These are phyloP conservation scores for Polyommatus icarus DNA, from an alignment of 2,888 invertebrate species.

Conservation along the genomic window DNA sequence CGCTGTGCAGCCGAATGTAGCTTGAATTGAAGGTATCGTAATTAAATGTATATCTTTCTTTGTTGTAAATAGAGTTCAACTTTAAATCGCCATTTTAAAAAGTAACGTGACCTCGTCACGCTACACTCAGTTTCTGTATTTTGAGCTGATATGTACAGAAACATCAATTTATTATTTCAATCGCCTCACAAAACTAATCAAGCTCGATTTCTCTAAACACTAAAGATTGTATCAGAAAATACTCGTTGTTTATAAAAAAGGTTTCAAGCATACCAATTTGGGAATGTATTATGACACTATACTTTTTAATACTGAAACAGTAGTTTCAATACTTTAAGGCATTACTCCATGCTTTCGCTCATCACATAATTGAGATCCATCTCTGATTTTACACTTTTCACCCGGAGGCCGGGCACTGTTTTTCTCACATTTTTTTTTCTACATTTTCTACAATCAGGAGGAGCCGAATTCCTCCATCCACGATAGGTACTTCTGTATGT, in stretches of 20 bases:
- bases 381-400: slow-evolving; percentile 26
- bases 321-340: slow-evolving; percentile 54
- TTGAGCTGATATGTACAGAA: slow-evolving; percentile 20
- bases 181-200: slow-evolving; percentile 11
- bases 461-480: slow-evolving; percentile 99
- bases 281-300: slow-evolving; percentile 52
- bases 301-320: slow-evolving; percentile 71
- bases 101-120: not conserved
- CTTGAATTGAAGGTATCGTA: too few species aligned
- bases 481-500: slow-evolving; percentile 96
- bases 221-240: slow-evolving; percentile 8
- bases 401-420: slow-evolving; percentile 1
- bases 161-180: not conserved
- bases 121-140: not conserved
- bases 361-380: slow-evolving; percentile 28
- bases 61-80: too few species aligned
- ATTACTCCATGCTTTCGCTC: slow-evolving; percentile 42
- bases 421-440: slow-evolving; percentile 32
- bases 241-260: slow-evolving; percentile 17
- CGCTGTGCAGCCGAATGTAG: too few species aligned
- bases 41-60: too few species aligned
- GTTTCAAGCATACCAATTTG: not conserved
- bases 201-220: slow-evolving; percentile 21
- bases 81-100: not conserved
- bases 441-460: slow-evolving; percentile 81